These are phyloP conservation scores for Ceratosolen solmsi DNA, from an alignment of 1,140 invertebrate genomes.

Conservation along the genomic window DNA sequence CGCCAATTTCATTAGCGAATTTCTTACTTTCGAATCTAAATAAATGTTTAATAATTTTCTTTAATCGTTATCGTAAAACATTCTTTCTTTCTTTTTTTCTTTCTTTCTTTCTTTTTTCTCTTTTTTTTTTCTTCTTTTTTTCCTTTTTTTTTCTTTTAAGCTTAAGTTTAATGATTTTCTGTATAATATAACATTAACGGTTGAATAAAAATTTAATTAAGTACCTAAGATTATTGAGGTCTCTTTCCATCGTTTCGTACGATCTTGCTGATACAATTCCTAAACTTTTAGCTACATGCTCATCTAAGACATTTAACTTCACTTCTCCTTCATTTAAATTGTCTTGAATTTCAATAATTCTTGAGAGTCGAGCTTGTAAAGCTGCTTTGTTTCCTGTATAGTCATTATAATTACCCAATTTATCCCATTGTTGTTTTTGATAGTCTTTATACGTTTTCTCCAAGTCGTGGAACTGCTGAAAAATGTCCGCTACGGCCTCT, in stretches of 20 bases:
- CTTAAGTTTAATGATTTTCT: too few relatives aligned
- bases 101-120: too few relatives aligned
- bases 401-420: slow-evolving; percentile 83
- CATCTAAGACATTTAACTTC: slow-evolving; percentile 80
- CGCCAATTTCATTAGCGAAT: slow-evolving; percentile 82
- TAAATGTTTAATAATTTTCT: too few relatives aligned
- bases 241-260: slow-evolving; percentile 86
- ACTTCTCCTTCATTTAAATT: slow-evolving; percentile 82
- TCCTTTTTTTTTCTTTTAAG: not conserved
- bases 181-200: too few relatives aligned
- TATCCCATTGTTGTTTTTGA: slow-evolving; percentile 91
- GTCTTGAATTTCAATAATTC: slow-evolving; percentile 85
- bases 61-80: not conserved
- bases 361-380: slow-evolving; percentile 81
- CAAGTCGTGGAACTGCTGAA: slow-evolving; percentile 89
- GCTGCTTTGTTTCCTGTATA: slow-evolving; percentile 86
- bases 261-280: slow-evolving; percentile 81
- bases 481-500: slow-evolving; percentile 83
- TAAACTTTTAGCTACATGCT: slow-evolving; percentile 80
- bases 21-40: slow-evolving; percentile 85
- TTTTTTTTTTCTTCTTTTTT: too few relatives aligned
- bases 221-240: slow-evolving; percentile 83
- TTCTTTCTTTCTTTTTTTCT: too few relatives aligned
- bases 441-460: slow-evolving; percentile 89
- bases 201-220: too few relatives aligned